Percentiles rank a stretch among this genome's conserved stretches.
phyloP scores from a whole-genome alignment of 1,140 invertebrate genomes.

The Drosophila sulfurigaster region DNA sequence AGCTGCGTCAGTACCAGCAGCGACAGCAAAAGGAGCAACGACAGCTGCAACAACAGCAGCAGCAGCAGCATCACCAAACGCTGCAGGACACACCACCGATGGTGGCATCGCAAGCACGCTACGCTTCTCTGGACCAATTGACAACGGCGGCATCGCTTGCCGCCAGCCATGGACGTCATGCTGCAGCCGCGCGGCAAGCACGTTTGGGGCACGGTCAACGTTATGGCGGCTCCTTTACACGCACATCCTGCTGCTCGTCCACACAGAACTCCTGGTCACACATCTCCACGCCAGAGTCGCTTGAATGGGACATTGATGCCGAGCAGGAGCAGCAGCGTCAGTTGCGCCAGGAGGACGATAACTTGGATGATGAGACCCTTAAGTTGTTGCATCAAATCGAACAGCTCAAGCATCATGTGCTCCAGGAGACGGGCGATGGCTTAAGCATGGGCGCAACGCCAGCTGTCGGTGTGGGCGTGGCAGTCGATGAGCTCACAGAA shows the following conservation, averaged over 20 bases:
- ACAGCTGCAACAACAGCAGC: slow-evolving; percentile 11
- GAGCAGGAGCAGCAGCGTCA: slow-evolving; percentile 75
- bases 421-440: slow-evolving; percentile 79
- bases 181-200: slow-evolving; percentile 23
- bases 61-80: slow-evolving; percentile 4
- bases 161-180: slow-evolving; percentile 51
- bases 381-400: slow-evolving; percentile 81
- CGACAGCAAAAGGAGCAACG: slow-evolving; percentile 38
- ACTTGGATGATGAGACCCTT: slow-evolving; percentile 76
- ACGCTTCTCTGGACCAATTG: slow-evolving; percentile 63
- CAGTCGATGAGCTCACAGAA: slow-evolving; percentile 56
- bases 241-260: slow-evolving; percentile 71
- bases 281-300: slow-evolving; percentile 81
- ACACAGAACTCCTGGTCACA: slow-evolving; percentile 82
- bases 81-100: slow-evolving; percentile 33
- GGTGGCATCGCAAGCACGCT: slow-evolving; percentile 32
- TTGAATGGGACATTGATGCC: slow-evolving; percentile 82
- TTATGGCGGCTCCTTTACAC: slow-evolving; percentile 68
- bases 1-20: slow-evolving; percentile 62
- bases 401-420: slow-evolving; percentile 79
- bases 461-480: slow-evolving; percentile 23
- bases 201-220: slow-evolving; percentile 44
- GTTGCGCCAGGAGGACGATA: slow-evolving; percentile 74
- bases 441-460: slow-evolving; percentile 47
- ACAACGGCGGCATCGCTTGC: slow-evolving; percentile 45